Evolutionary conservation across 2,888 invertebrate genomes (phyloP), one percentile per base, ranked within the genome.

Genomic region (Laspeyria flexula): DNA sequence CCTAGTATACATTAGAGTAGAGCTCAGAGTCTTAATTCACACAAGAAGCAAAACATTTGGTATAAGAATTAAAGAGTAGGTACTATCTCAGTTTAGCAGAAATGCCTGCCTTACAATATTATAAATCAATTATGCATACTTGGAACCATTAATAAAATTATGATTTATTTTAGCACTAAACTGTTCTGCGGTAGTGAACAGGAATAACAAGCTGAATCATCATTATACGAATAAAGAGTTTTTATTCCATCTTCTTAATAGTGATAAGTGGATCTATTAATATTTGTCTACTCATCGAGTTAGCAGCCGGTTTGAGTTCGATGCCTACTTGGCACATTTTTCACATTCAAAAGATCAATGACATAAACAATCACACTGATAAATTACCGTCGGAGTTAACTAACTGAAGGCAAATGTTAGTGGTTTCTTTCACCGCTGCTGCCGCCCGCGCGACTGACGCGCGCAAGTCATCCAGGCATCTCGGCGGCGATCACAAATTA

Each of bases 381-480:
- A 84, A 85, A 85, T 86, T 80, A 81, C 71, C 66, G 56, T 64
- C 64, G 49, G 60, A 71, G 65, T 69, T 79, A 81, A 80, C 82
- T 79, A 83, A 83, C 84, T 81, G 75, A 75, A 80, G 73, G 67
- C 70, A 73, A 71, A 73, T 75, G 74, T 76, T 77, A 74, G 73
- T 69, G 71, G 73, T 71, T 77, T 81, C 79, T 83, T 83, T 83
- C 83, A 81, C 77, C 83, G 78, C 43, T 48, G 73, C 76, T 71
- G 78, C 79, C 73, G 73, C 73, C 71, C 60, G 68, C 64, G 47
- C 51, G 43, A 66, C 53, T 65, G 72, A 57, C 60, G 58, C 56
- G 56, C 77, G 86, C 90, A 85, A 89, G 90, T 90, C 90, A 89
- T 85, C 77, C 81, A 83, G 80, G 85, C 83, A 86, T 86, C 83